These are phyloP conservation scores for Xanthia icteritia DNA, from an alignment of 2,888 invertebrate species.

Conservation along the genomic window DNA sequence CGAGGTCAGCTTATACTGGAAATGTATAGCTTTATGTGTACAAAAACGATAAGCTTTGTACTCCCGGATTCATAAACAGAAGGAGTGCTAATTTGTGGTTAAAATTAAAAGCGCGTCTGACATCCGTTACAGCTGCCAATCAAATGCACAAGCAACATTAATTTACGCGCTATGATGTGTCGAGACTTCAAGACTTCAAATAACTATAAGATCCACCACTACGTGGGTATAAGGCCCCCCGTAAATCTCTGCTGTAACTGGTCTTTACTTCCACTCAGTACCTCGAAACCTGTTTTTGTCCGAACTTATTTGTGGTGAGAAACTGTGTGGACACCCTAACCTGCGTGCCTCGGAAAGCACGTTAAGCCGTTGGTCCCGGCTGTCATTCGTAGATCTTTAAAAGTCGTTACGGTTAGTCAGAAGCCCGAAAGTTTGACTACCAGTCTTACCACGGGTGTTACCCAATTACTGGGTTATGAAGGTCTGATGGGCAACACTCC, in stretches of 20 bases:
- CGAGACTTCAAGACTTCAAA: too few species aligned
- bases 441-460: not conserved
- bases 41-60: conserved; percentile 27
- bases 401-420: not conserved
- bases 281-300: not conserved
- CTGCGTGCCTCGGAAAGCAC: not conserved
- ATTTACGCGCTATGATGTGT: conserved; percentile 1
- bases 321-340: not conserved
- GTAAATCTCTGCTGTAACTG: not conserved
- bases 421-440: not conserved
- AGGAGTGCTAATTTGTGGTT: conserved; percentile 27
- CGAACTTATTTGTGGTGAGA: not conserved
- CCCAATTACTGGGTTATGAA: not conserved
- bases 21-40: too few species aligned
- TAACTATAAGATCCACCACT: not conserved
- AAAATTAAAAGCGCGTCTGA: conserved; percentile 29
- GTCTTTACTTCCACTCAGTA: not conserved
- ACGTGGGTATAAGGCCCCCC: too few species aligned
- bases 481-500: not conserved
- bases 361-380: not conserved
- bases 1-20: too few species aligned
- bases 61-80: conserved; percentile 17
- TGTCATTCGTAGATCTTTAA: not conserved
- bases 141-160: conserved; percentile 8
- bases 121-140: conserved; percentile 33